phyloP scores from a whole-genome alignment of 2,113 vertebrate species.

The Sander lucioperca region DNA sequence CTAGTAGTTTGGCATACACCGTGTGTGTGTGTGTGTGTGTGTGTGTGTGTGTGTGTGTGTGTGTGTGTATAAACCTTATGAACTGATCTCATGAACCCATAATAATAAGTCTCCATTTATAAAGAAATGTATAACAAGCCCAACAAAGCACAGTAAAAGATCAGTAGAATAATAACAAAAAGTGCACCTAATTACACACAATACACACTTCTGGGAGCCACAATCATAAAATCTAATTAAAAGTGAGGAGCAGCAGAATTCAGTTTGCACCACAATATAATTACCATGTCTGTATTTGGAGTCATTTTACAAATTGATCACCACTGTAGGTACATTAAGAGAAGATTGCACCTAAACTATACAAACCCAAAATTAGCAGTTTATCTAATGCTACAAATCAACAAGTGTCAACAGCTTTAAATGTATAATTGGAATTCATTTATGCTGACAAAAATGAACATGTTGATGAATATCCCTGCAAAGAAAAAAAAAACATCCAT shows the following conservation, averaged over 20 bases:
- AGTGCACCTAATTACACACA: slow-evolving; percentile 4
- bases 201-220: neutral
- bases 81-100: slow-evolving; percentile 58
- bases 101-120: slow-evolving; percentile 23
- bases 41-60: slow-evolving; percentile 35
- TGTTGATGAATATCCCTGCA: neutral
- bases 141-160: neutral
- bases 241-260: neutral
- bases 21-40: slow-evolving; percentile 2
- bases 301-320: slow-evolving; percentile 6
- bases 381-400: neutral
- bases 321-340: neutral
- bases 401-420: neutral
- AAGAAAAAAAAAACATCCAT: neutral
- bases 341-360: neutral
- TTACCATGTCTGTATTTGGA: neutral
- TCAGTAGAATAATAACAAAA: neutral
- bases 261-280: slow-evolving; percentile 6
- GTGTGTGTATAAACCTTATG: slow-evolving; percentile 44
- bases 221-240: slow-evolving; percentile 14
- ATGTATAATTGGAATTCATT: neutral
- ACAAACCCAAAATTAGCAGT: neutral
- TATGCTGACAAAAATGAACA: neutral
- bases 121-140: slow-evolving; percentile 23
- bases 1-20: slow-evolving; percentile 20